These are phyloP conservation scores for Macrochelys suwanniensis DNA, from an alignment of 2,797 vertebrate species.

Conservation along the genomic window DNA sequence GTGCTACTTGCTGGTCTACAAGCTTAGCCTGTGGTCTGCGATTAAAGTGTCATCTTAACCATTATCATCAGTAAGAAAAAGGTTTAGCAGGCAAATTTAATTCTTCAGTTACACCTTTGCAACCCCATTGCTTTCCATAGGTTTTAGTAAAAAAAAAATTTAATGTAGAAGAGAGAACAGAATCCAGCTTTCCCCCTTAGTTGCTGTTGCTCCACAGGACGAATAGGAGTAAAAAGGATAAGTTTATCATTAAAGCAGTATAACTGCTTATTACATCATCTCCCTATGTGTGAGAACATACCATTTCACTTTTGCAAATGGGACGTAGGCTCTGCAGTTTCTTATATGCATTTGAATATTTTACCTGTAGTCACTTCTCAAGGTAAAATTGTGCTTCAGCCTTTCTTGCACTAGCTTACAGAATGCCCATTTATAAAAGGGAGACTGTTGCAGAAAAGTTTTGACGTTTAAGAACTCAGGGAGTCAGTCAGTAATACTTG, in stretches of 20 bases:
- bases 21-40: too few relatives aligned
- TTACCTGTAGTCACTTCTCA: not conserved
- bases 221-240: not conserved
- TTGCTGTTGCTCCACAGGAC: not conserved
- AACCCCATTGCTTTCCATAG: too few relatives aligned
- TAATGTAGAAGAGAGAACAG: not conserved
- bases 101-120: too few relatives aligned
- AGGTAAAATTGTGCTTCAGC: not conserved
- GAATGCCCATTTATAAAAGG: not conserved
- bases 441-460: not conserved
- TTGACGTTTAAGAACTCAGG: not conserved
- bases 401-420: not conserved
- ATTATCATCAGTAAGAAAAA: too few relatives aligned
- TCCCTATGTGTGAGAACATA: not conserved
- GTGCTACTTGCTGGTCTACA: too few relatives aligned
- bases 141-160: not conserved
- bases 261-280: not conserved
- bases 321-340: not conserved
- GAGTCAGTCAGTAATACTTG: not conserved
- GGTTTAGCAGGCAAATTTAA: too few relatives aligned
- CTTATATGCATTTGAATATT: not conserved
- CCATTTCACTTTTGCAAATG: not conserved
- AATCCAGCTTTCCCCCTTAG: not conserved
- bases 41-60: too few relatives aligned
- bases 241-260: not conserved